Evolutionary conservation across 1,140 invertebrate species (phyloP).

Genomic region (Drosophila tsacasi): DNA sequence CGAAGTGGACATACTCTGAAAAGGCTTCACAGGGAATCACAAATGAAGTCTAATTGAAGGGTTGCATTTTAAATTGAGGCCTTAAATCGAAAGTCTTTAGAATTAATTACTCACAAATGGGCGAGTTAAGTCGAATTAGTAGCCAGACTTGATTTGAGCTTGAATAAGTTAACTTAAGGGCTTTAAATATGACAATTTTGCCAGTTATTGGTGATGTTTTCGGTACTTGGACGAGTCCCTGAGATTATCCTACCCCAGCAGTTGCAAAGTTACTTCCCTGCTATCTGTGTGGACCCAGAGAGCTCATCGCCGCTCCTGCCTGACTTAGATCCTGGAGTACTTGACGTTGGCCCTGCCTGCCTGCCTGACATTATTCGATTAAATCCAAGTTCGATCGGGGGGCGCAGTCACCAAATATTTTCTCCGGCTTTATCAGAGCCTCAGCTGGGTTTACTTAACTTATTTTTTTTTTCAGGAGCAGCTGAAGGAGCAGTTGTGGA

Average conservation of each 20-base stretch:
- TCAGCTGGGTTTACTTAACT: slow-evolving; percentile 21
- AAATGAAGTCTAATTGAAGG: slow-evolving; percentile 11
- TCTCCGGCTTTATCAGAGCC: slow-evolving; percentile 18
- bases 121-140: neutral
- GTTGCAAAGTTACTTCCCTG: neutral
- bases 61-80: slow-evolving; percentile 1
- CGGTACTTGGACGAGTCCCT: neutral
- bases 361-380: slow-evolving; percentile 45
- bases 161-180: neutral
- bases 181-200: neutral
- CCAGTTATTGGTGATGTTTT: neutral
- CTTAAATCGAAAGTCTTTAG: slow-evolving; percentile 1
- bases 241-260: neutral
- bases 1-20: slow-evolving; percentile 17
- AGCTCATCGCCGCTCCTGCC: neutral
- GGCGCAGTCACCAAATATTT: slow-evolving; percentile 26
- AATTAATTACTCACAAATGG: neutral
- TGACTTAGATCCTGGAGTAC: slow-evolving; percentile 2
- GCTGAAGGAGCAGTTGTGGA: neutral
- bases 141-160: neutral
- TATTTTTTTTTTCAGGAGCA: neutral
- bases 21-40: neutral
- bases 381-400: slow-evolving; percentile 36
- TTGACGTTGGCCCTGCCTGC: slow-evolving; percentile 1
- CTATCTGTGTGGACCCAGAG: slow-evolving; percentile 7